Evolutionary conservation across 2,113 vertebrate genomes (phyloP), one percentile per base, ranked within the genome.

Genomic region (Ardeotis arabs): DNA sequence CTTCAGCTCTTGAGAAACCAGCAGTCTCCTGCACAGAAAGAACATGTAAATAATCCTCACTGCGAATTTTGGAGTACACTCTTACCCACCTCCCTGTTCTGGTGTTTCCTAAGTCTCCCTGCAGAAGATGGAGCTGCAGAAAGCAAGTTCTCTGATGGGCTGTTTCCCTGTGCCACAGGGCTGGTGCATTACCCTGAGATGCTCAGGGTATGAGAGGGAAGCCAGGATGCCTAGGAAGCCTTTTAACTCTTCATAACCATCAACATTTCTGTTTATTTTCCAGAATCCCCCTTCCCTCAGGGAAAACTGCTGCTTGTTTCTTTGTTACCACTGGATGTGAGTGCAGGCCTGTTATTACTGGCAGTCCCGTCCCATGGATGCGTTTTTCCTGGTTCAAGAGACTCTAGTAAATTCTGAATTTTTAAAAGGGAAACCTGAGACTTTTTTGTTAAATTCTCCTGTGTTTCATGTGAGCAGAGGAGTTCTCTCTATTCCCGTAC

Each of bases 331-430:
- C 55, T 63, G 64, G 21, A 60, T 87, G 64, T 84, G 52, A 68
- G 31, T 31, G 29, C 56, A 64, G 62, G 29, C 39, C 73, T 95
- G 29, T 91, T 91, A 78, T 92, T 95, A 84, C 53, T 82, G 91
- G 66, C 94, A 72, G 84, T 87, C 81, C 84, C 62, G 93, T 95
- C 60, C 35, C 52, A 52, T 29, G 18, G 52, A 31, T 60, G 52
- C 62, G 64, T 95, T 91, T 81, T 81, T 95, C 80, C 78, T 84
- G 6, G 37, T 91, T 91, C 58, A 70, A 78, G 49, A 75, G 53
- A 78, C 18, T 63, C 17, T 31, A 66, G n/a, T 74, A 83, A 53
- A 49, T 74, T 70, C 50, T n/a, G 58, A 75, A 31, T 59, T 89
- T 94, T 94, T 70, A 47, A 82, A 92, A 80, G 23, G 20, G 29